Evolutionary conservation across 2,113 vertebrate genomes (phyloP).

Genomic region (Arvicanthis niloticus): DNA sequence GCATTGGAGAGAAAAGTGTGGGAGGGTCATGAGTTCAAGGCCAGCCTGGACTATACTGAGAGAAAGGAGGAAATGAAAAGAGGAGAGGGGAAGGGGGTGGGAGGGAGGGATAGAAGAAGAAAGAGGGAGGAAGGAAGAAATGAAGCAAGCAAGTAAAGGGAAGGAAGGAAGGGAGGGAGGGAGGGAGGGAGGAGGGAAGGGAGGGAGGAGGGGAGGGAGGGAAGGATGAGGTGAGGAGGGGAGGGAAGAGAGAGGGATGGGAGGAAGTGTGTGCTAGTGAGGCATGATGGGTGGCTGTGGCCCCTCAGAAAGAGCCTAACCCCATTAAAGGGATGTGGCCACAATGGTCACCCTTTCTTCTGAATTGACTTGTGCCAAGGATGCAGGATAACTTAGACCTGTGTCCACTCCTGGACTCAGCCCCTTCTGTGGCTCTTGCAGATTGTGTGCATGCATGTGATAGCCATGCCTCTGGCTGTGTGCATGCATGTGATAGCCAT

Average conservation of each 20-base stretch:
- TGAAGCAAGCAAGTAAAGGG: too few relatives aligned
- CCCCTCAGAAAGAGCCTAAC: neutral
- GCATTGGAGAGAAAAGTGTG: neutral
- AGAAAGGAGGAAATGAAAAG: neutral
- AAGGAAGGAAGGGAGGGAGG: neutral
- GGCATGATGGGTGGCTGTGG: neutral
- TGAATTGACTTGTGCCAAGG: too few relatives aligned
- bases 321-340: neutral
- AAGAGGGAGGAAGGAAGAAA: neutral
- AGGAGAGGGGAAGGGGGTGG: neutral
- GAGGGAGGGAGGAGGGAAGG: neutral
- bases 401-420: neutral
- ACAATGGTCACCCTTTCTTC: neutral
- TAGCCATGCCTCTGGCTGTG: neutral
- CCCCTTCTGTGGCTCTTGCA: neutral
- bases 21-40: neutral
- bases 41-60: neutral
- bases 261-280: neutral
- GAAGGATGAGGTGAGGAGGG: neutral
- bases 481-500: too few relatives aligned
- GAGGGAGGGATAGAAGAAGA: neutral
- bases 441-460: too few relatives aligned
- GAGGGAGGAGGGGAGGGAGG: neutral
- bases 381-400: neutral
- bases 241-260: neutral